A percentile compares a stretch with the other conserved stretches of the same genome.
Evolutionary conservation across 2,797 vertebrate species (phyloP).

Genomic region (Philypnodon macrostomus): DNA sequence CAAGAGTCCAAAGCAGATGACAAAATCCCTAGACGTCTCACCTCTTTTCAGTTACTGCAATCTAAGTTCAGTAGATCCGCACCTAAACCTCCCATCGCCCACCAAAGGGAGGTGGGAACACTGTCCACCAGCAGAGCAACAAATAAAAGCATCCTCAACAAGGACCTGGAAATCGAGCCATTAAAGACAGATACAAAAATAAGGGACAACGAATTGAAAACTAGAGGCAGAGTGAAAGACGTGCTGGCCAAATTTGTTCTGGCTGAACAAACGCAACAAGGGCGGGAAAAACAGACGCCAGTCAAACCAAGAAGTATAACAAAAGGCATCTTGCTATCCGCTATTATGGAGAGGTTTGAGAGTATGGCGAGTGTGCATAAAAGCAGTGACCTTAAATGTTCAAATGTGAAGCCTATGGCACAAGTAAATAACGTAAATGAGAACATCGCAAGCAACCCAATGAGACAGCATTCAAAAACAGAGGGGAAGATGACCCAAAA

Average conservation of each 20-base stretch:
- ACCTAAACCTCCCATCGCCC: conserved; percentile 74
- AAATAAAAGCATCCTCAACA: conserved; percentile 7
- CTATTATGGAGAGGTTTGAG: conserved; percentile 83
- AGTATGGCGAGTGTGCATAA: conserved; percentile 67
- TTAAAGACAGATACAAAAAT: conserved; percentile 42
- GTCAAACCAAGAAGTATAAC: conserved; percentile 56
- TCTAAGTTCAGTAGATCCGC: conserved; percentile 84
- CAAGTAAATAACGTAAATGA: conserved; percentile 32
- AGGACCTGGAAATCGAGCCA: conserved; percentile 21
- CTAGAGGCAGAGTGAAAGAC: conserved; percentile 76
- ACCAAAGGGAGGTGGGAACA: conserved; percentile 83
- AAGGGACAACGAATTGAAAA: conserved; percentile 39
- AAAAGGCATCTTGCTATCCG: conserved; percentile 69
- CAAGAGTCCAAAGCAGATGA: conserved; percentile 27
- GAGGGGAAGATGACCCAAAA: conserved; percentile 27
- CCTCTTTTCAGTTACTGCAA: conserved; percentile 86
- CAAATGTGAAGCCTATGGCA: conserved; percentile 14
- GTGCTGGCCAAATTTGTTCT: conserved; percentile 82
- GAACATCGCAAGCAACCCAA: conserved; percentile 38
- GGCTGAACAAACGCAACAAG: conserved; percentile 76
- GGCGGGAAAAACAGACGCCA: conserved; percentile 42
- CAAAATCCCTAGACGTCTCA: conserved; percentile 59
- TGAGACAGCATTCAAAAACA: conserved; percentile 5
- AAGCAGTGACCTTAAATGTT: conserved; percentile 56
- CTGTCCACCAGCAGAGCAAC: conserved; percentile 57